Base-by-base conservation (phyloP, 2,113 vertebrate species). In the Entomyzon cyanotis region DNA sequence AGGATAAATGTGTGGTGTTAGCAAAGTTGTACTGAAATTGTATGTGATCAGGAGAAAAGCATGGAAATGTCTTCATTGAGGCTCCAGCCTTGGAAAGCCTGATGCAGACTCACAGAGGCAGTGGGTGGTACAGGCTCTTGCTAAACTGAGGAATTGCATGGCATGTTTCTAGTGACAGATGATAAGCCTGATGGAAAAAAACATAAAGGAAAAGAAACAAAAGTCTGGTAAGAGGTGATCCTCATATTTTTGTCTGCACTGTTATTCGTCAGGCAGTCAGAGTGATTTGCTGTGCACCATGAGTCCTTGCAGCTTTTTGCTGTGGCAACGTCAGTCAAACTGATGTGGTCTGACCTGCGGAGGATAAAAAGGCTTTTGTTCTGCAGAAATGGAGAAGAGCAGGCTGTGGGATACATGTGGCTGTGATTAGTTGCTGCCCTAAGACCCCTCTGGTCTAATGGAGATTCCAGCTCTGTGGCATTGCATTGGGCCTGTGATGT, bases 31-130 rank as follows among this genome's bases (percentile, higher is more conserved):
- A 12, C n/a, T 47, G 8, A 78, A 90, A 63, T 47, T 78, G 25
- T 15, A 9, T 4, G 7, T 30, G 42, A 21, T 46, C 24, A 58
- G 12, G 42, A 87, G 20, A 9, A 60, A 80, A 76, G 23, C 42
- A 24, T 7, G 20, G 44, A 37, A 59, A 74, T 12, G 46, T 12
- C 31, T 84, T 91, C 42, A 42, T 12, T 76, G 70, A 71, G 67
- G 35, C 30, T 76, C 31, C 44, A 69, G 41, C 41, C 49, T 85
- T 44, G 75, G 49, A 73, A 71, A 78, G 27, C 27, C 11, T n/a
- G 33, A 35, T 10, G 67, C 9, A n/a, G 7, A 19, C 0, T 0
- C 11, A 31, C 1, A 0, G 44, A 70, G 31, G 6, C 1, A n/a
- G 42, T 0, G 0, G 27, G 14, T 75, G 42, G 50, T 59, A 11